Evolutionary conservation across 2,888 invertebrate species (phyloP), one percentile per base, ranked within the genome.

Genomic region (Acleris emargana): DNA sequence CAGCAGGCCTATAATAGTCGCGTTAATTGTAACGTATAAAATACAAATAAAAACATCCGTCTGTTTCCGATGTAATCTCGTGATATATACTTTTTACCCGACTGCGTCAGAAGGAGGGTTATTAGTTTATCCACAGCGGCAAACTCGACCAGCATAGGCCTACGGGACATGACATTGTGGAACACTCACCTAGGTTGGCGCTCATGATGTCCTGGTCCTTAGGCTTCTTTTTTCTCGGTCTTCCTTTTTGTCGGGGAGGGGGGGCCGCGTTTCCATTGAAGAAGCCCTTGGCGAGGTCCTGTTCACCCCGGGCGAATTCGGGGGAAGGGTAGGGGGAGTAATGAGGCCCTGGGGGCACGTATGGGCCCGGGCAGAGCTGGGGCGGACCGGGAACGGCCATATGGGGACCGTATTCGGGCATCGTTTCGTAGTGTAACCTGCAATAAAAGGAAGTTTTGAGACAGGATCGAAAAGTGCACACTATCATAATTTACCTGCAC

Each of bases 201-300:
- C 96, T 95, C 95, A 97, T 96, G 68, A 96, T 94, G 81, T 97
- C 97, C 76, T 97, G 94, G 84, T 97, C 97, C 93, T 97, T 97
- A 60, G 97, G 97, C 88, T 98, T 98, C 93, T 98, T 94, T 93
- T 98, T 98, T 83, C 98, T 93, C 43, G 98, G 98, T 73, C 98
- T 93, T 11, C 98, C 98, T 93, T 98, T 98, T 88, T 98, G 98
- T 75, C 97, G 94, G 6, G 97, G 97, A n/a, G 95, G 94, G 58
- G 92, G 91, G 47, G 89, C 88, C 7, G 89, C 69, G 62, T 91
- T 88, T 11, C 94, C 94, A 75, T 94, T 94, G 83, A 94, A 94
- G 82, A 93, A 94, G 58, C 85, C 93, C 86, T 91, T 94, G 88
- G 90, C 86, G 79, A 88, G 86, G 76, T 88, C 91, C 55, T 82